phyloP scores from a whole-genome alignment of 2,888 invertebrate genomes.

The Dasysyrphus tricinctus region DNA sequence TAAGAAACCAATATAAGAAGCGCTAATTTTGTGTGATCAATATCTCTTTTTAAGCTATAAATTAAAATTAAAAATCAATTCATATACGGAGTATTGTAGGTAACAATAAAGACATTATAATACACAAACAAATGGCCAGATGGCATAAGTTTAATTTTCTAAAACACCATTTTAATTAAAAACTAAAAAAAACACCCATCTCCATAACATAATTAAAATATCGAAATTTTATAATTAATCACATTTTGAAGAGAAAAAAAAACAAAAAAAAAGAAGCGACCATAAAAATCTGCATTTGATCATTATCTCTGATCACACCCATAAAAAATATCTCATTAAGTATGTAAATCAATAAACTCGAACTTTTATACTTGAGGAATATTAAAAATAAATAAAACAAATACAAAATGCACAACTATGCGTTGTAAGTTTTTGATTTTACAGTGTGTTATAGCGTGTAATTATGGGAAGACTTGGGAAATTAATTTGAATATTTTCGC shows the following conservation, averaged over 20 bases:
- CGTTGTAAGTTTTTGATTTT: neutral
- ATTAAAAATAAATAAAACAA: neutral
- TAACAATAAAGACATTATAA: constrained; percentile 10
- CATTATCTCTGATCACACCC: constrained; percentile 31
- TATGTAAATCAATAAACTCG: constrained; percentile 24
- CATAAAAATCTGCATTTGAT: constrained; percentile 17
- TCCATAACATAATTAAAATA: neutral
- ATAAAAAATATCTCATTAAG: constrained; percentile 10
- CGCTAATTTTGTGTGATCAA: neutral
- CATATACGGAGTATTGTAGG: no score
- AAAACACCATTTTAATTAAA: constrained; percentile 31
- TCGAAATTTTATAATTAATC: constrained; percentile 29
- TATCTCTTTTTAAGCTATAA: constrained; percentile 1
- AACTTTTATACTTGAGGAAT: neutral
- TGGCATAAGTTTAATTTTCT: constrained; percentile 10
- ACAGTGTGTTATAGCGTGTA: neutral
- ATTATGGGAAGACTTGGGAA: neutral
- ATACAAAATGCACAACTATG: no score
- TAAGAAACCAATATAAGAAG: neutral
- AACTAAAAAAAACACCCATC: neutral
- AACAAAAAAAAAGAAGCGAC: neutral
- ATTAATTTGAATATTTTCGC: no score
- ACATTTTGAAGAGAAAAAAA: neutral
- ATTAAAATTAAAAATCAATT: neutral
- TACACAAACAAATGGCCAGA: neutral